Evolutionary conservation across 1,140 invertebrate genomes (phyloP), one percentile per base, ranked within the genome.

Genomic region (Ctenoplectra terminalis): DNA sequence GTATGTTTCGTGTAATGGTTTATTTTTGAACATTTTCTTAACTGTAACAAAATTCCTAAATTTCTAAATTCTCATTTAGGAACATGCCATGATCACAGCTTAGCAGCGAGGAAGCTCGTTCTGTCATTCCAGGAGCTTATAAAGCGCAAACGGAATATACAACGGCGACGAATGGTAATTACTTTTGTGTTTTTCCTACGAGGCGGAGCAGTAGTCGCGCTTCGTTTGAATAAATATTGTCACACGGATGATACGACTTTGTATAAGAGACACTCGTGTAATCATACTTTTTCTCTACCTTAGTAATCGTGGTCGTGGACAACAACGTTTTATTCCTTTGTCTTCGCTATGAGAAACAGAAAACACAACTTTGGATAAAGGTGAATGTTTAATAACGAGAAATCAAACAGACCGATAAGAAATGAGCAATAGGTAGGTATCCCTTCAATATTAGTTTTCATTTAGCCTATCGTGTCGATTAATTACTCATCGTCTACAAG

Each of bases 171-270:
- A 71, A 58, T 48, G 75, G 70, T 64, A 73, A 80, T 54, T 81
- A 74, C 37, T 64, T 23, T 29, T 50, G 56, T 46, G 26, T 79
- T 61, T 76, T 73, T 46, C 31, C 37, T 52, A n/a, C 20, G 34
- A 23, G 26, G 20, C 11, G n/a, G 17, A 26, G 26, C 17, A 37
- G 6, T 6, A 61, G 15, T 9, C n/a, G 3, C n/a, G 20, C n/a
- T 52, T 13, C 46, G 40, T 73, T 60, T 60, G 69, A 79, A 72
- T 75, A 52, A 75, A 63, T 79, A 73, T 64, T 50, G 46, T 71
- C 26, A 63, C 34, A 15, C 20, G 43, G 29, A 15, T 34, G 40
- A 69, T 31, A 23, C 1, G 11, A 63, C 34, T n/a, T 40, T n/a
- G 50, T 8, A 5, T 23, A 34, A 31, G 5, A 61, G 34, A 9